Evolutionary conservation across 2,797 vertebrate species (phyloP), one percentile per base, ranked within the genome.

Genomic region (Micromesistius poutassou): DNA sequence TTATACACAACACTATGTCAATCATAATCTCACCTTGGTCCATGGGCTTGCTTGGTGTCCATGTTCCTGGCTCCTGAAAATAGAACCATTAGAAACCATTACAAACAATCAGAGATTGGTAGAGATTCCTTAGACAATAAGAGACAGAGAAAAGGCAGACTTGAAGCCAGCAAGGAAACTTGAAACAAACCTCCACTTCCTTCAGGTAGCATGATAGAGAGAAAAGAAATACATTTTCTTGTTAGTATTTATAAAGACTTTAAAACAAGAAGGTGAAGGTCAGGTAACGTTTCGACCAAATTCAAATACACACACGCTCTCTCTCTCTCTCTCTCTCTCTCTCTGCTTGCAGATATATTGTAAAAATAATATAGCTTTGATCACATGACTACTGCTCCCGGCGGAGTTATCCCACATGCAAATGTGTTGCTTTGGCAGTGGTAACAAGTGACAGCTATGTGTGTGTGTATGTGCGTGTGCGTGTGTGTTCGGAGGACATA

Each of bases 131-230:
- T 35, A 77, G 75, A 35, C 46, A 78, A 83, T 68, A 72, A 62
- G 79, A 70, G 76, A 74, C 33, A 81, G 46, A 75, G 74, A 46
- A 6, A 55, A 22, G 46, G 19, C 46, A 62, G n/a, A 62, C 6
- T 8, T n/a, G 55, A 62, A 62, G 16, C 2, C n/a, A 2, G 55
- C 55, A n/a, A 25, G 35, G 42, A 72, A 75, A 75, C 36, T 66
- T 31, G 9, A 83, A 96, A 98, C 97, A 94, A 96, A 98, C 97
- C 97, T 98, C 97, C 76, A 98, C 97, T 94, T 98, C 97, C 97
- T 98, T 93, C 76, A 91, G 89, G 81, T 62, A 93, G 94, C 95
- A 94, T 94, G 95, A 92, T 92, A 93, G 88, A 92, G 82, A 88
- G 80, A 90, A 82, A 92, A 71, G 5, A 30, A 71, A 71, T 30